These are phyloP conservation scores for Oconnorella tubifera DNA, from an alignment of 2,888 invertebrate species.

Conservation along the genomic window DNA sequence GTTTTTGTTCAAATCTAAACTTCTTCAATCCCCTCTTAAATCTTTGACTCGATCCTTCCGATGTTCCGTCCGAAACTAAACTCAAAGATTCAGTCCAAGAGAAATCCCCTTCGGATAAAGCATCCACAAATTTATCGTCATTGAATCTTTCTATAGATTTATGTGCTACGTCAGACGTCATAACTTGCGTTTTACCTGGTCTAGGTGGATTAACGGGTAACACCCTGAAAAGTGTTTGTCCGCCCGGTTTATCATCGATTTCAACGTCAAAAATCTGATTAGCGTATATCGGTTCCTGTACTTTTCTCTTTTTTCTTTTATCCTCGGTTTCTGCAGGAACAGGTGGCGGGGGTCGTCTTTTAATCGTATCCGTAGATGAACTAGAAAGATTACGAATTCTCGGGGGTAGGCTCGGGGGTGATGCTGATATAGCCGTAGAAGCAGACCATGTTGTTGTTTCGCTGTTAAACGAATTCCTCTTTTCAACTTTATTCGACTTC, in stretches of 20 bases:
- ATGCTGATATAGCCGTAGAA: neutral
- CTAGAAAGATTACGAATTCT: neutral
- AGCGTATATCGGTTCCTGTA: neutral
- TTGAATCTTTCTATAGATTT: neutral
- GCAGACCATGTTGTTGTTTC: constrained; percentile 6
- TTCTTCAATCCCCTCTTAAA: neutral
- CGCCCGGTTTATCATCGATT: constrained; percentile 7
- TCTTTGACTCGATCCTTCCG: neutral
- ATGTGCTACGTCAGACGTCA: neutral
- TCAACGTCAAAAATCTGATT: constrained; percentile 7
- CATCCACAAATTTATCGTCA: constrained; percentile 9
- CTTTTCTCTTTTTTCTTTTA: neutral
- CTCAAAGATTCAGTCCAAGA: neutral
- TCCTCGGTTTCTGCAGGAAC: neutral
- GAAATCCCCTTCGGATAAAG: constrained; percentile 8
- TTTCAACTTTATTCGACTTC: neutral
- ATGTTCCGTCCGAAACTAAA: neutral
- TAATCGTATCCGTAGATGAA: constrained; percentile 12
- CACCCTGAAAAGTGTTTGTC: constrained; percentile 1
- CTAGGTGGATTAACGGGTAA: constrained; percentile 3
- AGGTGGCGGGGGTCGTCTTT: constrained; percentile 8
- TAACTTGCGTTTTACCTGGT: neutral
- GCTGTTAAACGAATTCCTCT: neutral
- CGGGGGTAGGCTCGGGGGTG: neutral
- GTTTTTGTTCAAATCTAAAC: no score